Conservation (phyloP, 2,888 invertebrate genomes). For the Acleris emargana region DNA sequence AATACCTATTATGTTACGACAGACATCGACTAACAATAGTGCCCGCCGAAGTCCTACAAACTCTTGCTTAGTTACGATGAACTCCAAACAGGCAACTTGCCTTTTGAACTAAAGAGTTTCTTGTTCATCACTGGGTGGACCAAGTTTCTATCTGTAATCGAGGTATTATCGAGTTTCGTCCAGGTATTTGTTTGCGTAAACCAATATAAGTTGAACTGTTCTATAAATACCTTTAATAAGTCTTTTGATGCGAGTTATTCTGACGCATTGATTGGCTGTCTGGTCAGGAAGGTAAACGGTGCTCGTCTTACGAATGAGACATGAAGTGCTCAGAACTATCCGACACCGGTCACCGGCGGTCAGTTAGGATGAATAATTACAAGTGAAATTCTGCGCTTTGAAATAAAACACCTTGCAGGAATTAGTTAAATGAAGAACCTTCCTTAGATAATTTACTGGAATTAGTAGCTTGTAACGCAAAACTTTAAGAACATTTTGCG, state of each 20-base stretch:
- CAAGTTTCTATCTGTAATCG: conserved; percentile 48
- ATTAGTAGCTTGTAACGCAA: background rate
- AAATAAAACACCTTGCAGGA: conserved; percentile 65
- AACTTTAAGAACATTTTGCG: too few species aligned
- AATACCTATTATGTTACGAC: conserved; percentile 9
- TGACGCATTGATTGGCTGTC: conserved; percentile 9
- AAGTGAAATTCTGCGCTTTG: conserved; percentile 71
- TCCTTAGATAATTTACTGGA: conserved; percentile 41
- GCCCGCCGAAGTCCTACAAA: conserved; percentile 58
- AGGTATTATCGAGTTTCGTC: conserved; percentile 31
- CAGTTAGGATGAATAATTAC: conserved; percentile 71
- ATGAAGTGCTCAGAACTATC: conserved; percentile 55
- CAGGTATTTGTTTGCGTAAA: conserved; percentile 27
- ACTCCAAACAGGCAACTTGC: conserved; percentile 51
- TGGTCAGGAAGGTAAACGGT: conserved; percentile 38
- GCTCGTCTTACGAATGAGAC: conserved; percentile 48
- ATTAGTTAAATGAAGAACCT: conserved; percentile 55
- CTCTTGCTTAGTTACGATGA: conserved; percentile 50
- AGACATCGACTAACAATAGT: conserved; percentile 38
- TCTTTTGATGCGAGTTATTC: conserved; percentile 1
- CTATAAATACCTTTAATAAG: background rate
- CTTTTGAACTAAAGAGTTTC: conserved; percentile 46
- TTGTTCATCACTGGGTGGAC: conserved; percentile 52
- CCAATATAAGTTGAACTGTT: background rate
- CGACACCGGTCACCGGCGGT: conserved; percentile 67